Evolutionary conservation across 2,113 vertebrate genomes (phyloP).

Genomic region (Trematocara zebra): DNA sequence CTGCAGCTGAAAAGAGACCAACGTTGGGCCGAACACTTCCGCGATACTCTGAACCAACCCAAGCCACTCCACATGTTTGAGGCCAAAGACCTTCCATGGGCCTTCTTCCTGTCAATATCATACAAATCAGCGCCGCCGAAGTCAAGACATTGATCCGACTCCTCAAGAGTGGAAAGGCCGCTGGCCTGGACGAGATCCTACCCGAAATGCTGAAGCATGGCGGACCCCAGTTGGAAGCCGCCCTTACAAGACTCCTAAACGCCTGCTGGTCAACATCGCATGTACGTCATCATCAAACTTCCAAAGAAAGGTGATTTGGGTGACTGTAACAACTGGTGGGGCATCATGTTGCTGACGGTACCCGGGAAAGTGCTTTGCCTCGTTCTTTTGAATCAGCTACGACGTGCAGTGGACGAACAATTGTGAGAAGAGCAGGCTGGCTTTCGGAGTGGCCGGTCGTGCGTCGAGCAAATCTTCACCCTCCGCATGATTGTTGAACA

Average conservation of each 20-base stretch:
- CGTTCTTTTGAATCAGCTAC: neutral
- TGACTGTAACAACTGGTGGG: fast-evolving
- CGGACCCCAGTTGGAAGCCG: too few relatives aligned
- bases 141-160: neutral
- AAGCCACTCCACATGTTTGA: neutral
- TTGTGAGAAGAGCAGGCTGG: neutral
- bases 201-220: too few relatives aligned
- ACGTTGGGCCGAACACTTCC: neutral
- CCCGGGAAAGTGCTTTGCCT: neutral
- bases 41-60: neutral
- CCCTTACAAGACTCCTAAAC: too few relatives aligned
- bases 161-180: neutral
- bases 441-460: neutral
- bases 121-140: neutral
- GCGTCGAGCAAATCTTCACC: neutral
- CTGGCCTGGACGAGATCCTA: neutral
- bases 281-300: neutral
- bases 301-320: neutral
- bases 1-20: neutral
- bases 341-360: neutral
- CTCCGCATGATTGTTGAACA: neutral
- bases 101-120: neutral
- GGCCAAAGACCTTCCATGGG: neutral
- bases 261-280: too few relatives aligned
- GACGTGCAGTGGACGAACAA: fast-evolving